Evolutionary conservation across 2,797 vertebrate genomes (phyloP).

Genomic region (Cygnus olor): DNA sequence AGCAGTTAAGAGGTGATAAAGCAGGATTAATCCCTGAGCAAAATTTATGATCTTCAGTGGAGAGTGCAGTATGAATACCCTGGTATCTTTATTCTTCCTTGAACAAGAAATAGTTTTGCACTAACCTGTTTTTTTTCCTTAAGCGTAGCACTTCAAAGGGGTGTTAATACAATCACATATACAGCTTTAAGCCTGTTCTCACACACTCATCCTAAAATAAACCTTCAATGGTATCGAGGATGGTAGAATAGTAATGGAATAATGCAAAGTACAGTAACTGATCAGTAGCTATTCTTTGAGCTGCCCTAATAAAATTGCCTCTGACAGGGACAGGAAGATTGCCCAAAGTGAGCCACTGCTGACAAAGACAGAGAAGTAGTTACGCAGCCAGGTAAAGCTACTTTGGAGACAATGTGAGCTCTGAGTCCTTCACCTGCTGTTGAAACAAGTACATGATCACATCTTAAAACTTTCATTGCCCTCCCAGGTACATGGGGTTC

Average conservation of each 20-base stretch:
- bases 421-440: background rate
- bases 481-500: background rate
- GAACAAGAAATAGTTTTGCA: slow-evolving; percentile 18
- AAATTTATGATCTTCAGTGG: slow-evolving; percentile 47
- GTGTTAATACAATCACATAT: slow-evolving; percentile 16
- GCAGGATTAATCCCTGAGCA: slow-evolving; percentile 63
- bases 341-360: background rate
- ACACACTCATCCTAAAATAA: slow-evolving; percentile 54
- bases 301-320: slow-evolving; percentile 15
- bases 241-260: slow-evolving; percentile 23
- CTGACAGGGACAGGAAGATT: background rate
- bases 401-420: slow-evolving; percentile 13
- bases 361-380: background rate
- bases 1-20: slow-evolving; percentile 64
- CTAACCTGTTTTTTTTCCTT: slow-evolving; percentile 19
- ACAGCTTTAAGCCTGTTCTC: slow-evolving; percentile 52
- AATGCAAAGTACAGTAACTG: background rate
- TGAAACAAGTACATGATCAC: background rate
- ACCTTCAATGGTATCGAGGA: slow-evolving; percentile 27
- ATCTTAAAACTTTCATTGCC: background rate
- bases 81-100: background rate
- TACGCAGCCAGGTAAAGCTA: background rate
- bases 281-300: slow-evolving; percentile 23
- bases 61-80: slow-evolving; percentile 27
- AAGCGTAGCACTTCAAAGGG: background rate